Percentiles rank a stretch among this genome's conserved stretches.
Evolutionary conservation across 2,113 vertebrate species (phyloP).

Genomic region (Notiomystis cincta): DNA sequence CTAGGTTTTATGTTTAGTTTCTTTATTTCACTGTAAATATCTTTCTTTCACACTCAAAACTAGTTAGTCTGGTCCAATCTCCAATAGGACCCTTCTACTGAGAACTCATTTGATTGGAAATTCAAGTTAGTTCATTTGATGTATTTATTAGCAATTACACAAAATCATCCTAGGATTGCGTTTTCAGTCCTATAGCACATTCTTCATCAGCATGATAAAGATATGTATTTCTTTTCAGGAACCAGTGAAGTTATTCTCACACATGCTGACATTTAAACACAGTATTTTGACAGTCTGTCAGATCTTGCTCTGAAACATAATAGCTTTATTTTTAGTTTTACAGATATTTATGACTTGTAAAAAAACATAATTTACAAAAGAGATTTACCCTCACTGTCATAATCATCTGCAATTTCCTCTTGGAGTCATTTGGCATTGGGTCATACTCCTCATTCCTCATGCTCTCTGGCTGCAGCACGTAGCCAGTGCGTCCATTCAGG

Average conservation of each 20-base stretch:
- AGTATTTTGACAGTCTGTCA: conserved; percentile 47
- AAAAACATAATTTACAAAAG: not conserved
- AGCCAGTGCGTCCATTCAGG: conserved; percentile 87
- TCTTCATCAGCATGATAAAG: conserved; percentile 25
- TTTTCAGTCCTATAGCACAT: not conserved
- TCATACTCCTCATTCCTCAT: conserved; percentile 88
- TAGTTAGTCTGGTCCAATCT: not conserved
- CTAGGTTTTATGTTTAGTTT: not conserved
- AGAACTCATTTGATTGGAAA: not conserved
- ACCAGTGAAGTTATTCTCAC: not conserved
- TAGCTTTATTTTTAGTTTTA: conserved; percentile 43
- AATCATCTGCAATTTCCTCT: conserved; percentile 77
- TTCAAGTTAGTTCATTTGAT: not conserved
- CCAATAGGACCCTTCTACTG: not conserved
- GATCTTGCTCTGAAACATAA: conserved; percentile 26
- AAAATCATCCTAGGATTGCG: not conserved
- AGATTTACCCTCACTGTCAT: conserved; percentile 76
- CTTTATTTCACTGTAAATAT: not conserved
- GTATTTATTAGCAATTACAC: not conserved
- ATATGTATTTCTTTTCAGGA: not conserved
- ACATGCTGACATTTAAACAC: conserved; percentile 23
- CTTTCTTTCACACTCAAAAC: not conserved
- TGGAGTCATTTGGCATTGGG: conserved; percentile 73
- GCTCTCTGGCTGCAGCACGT: conserved; percentile 90
- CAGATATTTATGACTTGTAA: conserved; percentile 12